phyloP scores from a whole-genome alignment of 2,888 invertebrate species.

The Melieria omissa region DNA sequence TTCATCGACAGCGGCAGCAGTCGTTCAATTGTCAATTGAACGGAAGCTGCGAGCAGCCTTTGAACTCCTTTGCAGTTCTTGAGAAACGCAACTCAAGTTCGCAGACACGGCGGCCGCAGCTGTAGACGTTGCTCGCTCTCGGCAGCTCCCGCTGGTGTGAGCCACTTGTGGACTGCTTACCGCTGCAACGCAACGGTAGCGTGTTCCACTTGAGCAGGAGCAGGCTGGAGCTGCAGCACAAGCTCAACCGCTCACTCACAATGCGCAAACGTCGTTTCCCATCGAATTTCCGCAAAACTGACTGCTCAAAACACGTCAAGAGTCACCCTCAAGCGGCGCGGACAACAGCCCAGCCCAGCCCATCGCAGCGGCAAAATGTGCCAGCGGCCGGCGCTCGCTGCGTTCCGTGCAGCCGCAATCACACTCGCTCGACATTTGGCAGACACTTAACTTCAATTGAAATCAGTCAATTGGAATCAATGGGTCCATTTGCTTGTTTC shows the following conservation, averaged over 20 bases:
- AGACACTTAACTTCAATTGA: conserved; percentile 65
- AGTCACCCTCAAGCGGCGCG: too few relatives aligned
- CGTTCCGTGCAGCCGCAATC: neutral
- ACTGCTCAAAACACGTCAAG: too few relatives aligned
- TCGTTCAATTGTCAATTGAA: conserved; percentile 60
- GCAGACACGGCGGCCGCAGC: neutral
- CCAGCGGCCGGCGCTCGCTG: neutral
- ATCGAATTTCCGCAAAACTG: too few relatives aligned
- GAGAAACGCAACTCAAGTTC: conserved; percentile 19
- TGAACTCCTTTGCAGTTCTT: conserved; percentile 53
- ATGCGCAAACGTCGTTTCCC: neutral
- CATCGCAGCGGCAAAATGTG: neutral
- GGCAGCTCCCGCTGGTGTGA: conserved; percentile 60
- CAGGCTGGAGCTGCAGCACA: neutral
- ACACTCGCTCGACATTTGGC: conserved; percentile 38
- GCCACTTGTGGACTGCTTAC: conserved; percentile 57
- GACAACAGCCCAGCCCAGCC: too few relatives aligned
- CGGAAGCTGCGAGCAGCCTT: conserved; percentile 51
- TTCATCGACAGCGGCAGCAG: neutral
- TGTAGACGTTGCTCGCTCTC: neutral
- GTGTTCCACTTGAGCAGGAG: conserved; percentile 30
- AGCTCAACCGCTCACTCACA: neutral
- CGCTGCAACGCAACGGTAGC: conserved; percentile 11
- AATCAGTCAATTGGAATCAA: conserved; percentile 67
- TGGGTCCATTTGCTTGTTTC: conserved; percentile 63